These are phyloP conservation scores for Cosmopolites sordidus DNA, from an alignment of 2,888 invertebrate species.

Conservation along the genomic window DNA sequence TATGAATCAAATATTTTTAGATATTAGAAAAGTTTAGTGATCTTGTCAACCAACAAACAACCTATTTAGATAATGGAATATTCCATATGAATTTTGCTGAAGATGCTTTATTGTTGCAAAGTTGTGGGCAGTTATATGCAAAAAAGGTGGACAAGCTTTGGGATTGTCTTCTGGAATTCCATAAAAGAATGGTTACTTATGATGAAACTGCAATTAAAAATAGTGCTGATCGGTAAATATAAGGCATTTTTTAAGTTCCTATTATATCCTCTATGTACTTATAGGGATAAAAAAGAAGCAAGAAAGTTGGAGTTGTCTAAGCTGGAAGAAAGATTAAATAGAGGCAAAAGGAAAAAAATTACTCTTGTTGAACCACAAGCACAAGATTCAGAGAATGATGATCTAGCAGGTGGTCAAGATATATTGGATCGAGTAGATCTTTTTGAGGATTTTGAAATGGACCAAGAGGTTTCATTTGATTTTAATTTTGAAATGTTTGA, in stretches of 20 bases:
- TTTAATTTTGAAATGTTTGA: constrained; percentile 13
- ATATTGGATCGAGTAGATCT: constrained; percentile 1
- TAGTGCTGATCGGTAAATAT: constrained; percentile 14
- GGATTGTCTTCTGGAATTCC: constrained; percentile 40
- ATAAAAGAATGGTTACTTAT: constrained; percentile 35
- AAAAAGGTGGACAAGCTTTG: constrained; percentile 63
- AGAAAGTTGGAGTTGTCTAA: constrained; percentile 27
- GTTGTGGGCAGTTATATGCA: constrained; percentile 65
- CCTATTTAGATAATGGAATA: constrained; percentile 49
- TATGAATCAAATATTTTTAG: constrained; percentile 41
- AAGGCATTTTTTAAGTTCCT: neutral
- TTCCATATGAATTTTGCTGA: constrained; percentile 66
- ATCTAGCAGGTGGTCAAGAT: neutral
- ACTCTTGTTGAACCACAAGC: constrained; percentile 12
- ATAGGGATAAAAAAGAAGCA: constrained; percentile 29
- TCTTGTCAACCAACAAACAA: constrained; percentile 47
- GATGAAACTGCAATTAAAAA: constrained; percentile 30
- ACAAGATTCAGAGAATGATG: neutral
- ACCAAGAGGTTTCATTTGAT: constrained; percentile 13
- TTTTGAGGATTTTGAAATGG: constrained; percentile 2
- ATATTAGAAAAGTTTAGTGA: constrained; percentile 57
- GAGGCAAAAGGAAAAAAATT: constrained; percentile 38
- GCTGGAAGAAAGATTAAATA: constrained; percentile 38
- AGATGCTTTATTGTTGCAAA: constrained; percentile 72
- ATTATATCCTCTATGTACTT: neutral